Evolutionary conservation across 2,113 vertebrate genomes (phyloP).

Genomic region (Cavia aperea): DNA sequence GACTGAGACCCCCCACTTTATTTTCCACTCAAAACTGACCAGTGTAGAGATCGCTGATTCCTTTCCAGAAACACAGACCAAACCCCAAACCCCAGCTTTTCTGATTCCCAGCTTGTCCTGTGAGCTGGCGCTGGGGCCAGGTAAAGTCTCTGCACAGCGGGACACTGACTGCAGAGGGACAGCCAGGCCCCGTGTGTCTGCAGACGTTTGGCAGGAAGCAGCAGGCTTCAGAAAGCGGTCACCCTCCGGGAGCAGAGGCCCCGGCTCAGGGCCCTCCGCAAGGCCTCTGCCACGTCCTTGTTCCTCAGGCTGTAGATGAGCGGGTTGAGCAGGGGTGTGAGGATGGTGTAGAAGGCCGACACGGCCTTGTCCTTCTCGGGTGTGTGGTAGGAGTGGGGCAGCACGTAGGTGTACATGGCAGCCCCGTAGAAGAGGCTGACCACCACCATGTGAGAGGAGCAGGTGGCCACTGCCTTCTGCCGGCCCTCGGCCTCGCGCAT

Average conservation of each 20-base stretch:
- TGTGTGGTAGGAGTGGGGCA: neutral
- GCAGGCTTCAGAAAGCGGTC: neutral
- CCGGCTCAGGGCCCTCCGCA: neutral
- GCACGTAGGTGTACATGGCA: slow-evolving; percentile 23
- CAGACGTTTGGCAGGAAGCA: neutral
- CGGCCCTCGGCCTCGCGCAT: slow-evolving; percentile 18
- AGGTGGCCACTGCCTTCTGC: slow-evolving; percentile 46
- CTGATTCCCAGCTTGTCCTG: neutral
- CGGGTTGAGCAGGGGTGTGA: too few species aligned
- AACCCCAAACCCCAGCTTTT: neutral
- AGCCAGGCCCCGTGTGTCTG: neutral
- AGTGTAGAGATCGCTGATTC: neutral
- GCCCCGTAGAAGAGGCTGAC: slow-evolving; percentile 54
- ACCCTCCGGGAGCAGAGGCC: neutral
- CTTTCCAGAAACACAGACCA: too few species aligned
- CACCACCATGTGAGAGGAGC: slow-evolving; percentile 50
- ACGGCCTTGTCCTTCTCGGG: too few species aligned
- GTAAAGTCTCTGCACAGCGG: neutral
- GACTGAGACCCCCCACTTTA: neutral
- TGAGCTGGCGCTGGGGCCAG: neutral
- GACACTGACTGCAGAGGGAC: neutral
- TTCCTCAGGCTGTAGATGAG: too few species aligned
- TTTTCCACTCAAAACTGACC: fast-evolving
- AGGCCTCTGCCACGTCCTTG: neutral
- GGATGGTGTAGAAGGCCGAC: too few species aligned